These are phyloP conservation scores for Pangasius mekongensis DNA, from an alignment of 2,797 vertebrate species.

Conservation along the genomic window DNA sequence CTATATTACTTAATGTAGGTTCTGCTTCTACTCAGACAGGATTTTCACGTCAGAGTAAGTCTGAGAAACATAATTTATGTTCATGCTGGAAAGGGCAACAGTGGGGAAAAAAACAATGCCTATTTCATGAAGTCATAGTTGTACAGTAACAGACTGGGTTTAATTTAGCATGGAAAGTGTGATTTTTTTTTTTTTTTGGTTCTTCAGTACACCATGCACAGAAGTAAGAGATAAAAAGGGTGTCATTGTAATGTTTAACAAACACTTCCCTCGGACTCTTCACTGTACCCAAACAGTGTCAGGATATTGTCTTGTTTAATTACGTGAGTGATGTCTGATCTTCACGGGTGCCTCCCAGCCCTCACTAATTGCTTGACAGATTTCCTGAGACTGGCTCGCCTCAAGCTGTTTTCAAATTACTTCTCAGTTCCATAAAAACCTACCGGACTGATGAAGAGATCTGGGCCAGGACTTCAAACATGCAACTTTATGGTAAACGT, in stretches of 20 bases:
- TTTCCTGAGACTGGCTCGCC: conserved; percentile 64
- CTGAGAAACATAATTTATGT: conserved; percentile 37
- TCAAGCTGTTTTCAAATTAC: conserved; percentile 67
- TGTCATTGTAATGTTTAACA: conserved; percentile 16
- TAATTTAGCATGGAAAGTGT: conserved; percentile 51
- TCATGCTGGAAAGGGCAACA: conserved; percentile 33
- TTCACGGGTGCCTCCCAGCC: conserved; percentile 63
- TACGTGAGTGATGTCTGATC: conserved; percentile 53
- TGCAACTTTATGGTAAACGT: conserved; percentile 72
- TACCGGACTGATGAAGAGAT: conserved; percentile 67
- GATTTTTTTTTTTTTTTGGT: conserved; percentile 33
- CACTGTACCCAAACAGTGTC: conserved; percentile 7
- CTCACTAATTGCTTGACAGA: conserved; percentile 57
- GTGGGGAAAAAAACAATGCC: conserved; percentile 44
- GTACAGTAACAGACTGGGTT: conserved; percentile 40
- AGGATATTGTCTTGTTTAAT: conserved; percentile 32
- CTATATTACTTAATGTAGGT: conserved; percentile 39
- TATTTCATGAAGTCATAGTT: conserved; percentile 48
- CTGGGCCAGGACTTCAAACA: conserved; percentile 75
- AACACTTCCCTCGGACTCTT: neutral
- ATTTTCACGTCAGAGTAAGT: conserved; percentile 34
- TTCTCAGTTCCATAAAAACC: conserved; percentile 65
- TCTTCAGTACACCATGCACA: conserved; percentile 1
- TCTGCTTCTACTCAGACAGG: conserved; percentile 47
- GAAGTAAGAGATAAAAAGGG: conserved; percentile 27